These are phyloP conservation scores for Cottoperca gobio DNA, from an alignment of 2,797 vertebrate species.

Conservation along the genomic window DNA sequence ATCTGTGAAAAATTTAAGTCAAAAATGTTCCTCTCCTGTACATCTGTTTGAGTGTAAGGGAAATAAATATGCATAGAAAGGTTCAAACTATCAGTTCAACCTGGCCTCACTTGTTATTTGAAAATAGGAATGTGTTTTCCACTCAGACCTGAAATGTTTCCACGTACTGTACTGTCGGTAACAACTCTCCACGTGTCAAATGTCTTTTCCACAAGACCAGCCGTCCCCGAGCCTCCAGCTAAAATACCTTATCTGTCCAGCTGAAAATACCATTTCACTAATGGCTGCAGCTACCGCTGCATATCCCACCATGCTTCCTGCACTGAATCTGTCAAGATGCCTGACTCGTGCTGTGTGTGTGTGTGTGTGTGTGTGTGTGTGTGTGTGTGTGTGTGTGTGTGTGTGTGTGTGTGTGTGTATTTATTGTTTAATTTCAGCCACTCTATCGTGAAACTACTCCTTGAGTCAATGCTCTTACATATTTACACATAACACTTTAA, in stretches of 20 bases:
- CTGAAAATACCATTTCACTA: slow-evolving; percentile 65
- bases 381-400: neutral
- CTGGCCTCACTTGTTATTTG: slow-evolving; percentile 16
- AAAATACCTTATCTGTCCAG: slow-evolving; percentile 63
- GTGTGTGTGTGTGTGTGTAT: neutral
- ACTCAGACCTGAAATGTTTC: slow-evolving; percentile 39
- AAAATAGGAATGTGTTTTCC: slow-evolving; percentile 33
- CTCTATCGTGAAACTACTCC: neutral
- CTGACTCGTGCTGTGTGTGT: too few relatives aligned
- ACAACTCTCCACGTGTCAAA: slow-evolving; percentile 52
- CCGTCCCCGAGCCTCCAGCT: slow-evolving; percentile 25
- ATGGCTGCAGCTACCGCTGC: slow-evolving; percentile 43
- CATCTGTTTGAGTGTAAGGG: neutral
- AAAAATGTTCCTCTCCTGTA: neutral
- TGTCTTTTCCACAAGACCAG: slow-evolving; percentile 63
- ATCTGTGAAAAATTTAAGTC: slow-evolving; percentile 17
- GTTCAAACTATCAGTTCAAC: neutral
- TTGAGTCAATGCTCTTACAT: slow-evolving; percentile 10
- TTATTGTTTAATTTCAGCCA: slow-evolving; percentile 23
- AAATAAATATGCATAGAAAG: neutral
- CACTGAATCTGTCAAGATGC: too few relatives aligned
- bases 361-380: neutral
- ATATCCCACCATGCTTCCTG: slow-evolving; percentile 55
- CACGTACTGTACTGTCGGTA: slow-evolving; percentile 31
- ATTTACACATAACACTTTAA: neutral